Evolutionary conservation across 2,113 vertebrate species (phyloP).

Genomic region (Centropus bengalensis): DNA sequence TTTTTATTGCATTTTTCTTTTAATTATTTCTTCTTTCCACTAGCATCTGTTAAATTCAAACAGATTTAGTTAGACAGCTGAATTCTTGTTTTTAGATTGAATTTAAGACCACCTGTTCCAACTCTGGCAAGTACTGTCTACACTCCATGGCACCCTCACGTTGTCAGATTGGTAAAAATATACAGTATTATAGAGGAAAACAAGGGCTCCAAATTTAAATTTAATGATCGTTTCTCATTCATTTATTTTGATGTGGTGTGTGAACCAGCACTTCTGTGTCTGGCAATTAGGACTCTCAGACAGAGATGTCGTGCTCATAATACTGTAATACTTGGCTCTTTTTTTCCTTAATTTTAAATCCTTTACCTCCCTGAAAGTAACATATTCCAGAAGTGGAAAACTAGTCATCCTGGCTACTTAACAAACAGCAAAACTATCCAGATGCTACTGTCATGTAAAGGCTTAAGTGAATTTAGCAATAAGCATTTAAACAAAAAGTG

Average conservation of each 20-base stretch:
- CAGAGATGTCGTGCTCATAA: not conserved
- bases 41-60: not conserved
- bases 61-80: not conserved
- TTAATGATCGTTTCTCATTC: not conserved
- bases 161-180: not conserved
- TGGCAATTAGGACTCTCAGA: not conserved
- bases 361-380: conserved; percentile 31
- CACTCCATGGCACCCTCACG: not conserved
- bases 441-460: conserved; percentile 15
- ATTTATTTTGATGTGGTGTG: not conserved
- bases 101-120: not conserved
- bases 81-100: not conserved
- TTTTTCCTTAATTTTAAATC: not conserved
- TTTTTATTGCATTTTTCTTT: not conserved
- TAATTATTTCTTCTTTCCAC: not conserved
- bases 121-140: not conserved
- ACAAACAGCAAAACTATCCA: conserved; percentile 22
- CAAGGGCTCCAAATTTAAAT: not conserved
- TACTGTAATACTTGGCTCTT: not conserved
- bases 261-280: not conserved
- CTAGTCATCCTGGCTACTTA: not conserved
- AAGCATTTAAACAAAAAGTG: not conserved
- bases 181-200: not conserved
- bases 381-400: conserved; percentile 50
- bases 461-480: not conserved